These are phyloP conservation scores for Drosophila prostipennis DNA, from an alignment of 2,888 invertebrate species.

Conservation along the genomic window DNA sequence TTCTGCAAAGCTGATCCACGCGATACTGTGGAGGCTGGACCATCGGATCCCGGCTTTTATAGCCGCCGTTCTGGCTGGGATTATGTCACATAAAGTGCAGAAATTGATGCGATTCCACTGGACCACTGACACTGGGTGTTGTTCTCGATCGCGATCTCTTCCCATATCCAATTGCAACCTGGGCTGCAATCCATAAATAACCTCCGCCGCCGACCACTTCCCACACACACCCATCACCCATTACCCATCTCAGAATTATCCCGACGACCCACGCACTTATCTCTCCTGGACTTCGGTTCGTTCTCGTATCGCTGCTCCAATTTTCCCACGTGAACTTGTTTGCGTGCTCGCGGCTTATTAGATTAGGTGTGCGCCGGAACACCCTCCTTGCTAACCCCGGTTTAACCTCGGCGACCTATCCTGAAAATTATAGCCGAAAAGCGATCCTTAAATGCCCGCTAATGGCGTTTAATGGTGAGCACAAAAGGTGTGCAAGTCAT, in stretches of 20 bases:
- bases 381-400: constrained; percentile 45
- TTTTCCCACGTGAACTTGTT: constrained; percentile 83
- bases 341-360: constrained; percentile 81
- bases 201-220: constrained; percentile 56
- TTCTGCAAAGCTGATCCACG: constrained; percentile 27
- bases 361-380: constrained; percentile 68
- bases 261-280: constrained; percentile 21
- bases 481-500: constrained; percentile 79
- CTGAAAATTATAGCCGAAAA: constrained; percentile 33
- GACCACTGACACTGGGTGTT: constrained; percentile 53
- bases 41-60: constrained; percentile 58
- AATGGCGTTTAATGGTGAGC: constrained; percentile 77
- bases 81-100: constrained; percentile 59
- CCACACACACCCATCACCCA: constrained; percentile 78
- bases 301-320: constrained; percentile 57
- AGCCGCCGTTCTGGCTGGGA: constrained; percentile 43
- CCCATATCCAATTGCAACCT: constrained; percentile 69
- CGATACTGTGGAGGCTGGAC: constrained; percentile 52
- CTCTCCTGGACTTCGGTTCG: constrained; percentile 7
- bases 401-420: constrained; percentile 48
- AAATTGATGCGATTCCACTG: constrained; percentile 64
- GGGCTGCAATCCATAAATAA: constrained; percentile 68
- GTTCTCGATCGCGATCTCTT: constrained; percentile 50
- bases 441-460: constrained; percentile 77
- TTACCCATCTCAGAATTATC: constrained; percentile 59